Base-by-base conservation (phyloP, 2,888 invertebrate genomes). In the Erynnis tages region DNA sequence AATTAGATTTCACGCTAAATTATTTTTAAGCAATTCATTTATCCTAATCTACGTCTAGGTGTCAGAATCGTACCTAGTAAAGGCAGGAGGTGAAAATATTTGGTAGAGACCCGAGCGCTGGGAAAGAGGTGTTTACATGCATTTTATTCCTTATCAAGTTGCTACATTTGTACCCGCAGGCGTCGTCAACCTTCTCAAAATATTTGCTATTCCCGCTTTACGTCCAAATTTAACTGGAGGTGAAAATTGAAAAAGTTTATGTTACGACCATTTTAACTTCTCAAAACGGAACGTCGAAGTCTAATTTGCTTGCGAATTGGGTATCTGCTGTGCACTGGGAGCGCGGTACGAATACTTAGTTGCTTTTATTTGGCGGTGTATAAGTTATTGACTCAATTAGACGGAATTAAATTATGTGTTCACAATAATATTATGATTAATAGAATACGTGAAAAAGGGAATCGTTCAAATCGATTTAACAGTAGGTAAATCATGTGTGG, bases 161-260 rank as follows among this genome's bases (percentile, higher is more conserved):
- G 71, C 74, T 73, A 76, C 76, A 79, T 81, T 83, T 73, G 71
- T 71, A 69, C 76, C 73, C 65, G 61, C 73, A 73, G 78, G 79
- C 81, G 77, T 80, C 82, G 80, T 80, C 81, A 82, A 80, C 81
- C 79, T 77, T 73, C 71, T 69, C 73, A 75, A 77, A 79, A 83
- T 81, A 81, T 83, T 82, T 80, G 82, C 79, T 76, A 69, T 72
- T 71, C 43, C 49, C 78, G 71, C 79, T 86, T 87, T 83, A 85
- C 67, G 66, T 72, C 68, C 73, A 73, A 74, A 71, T 79, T 79
- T 81, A 82, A 83, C 79, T 81, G 78, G 74, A 84, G 79, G 83
- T 84, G 85, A 82, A 87, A 88, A 87, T 88, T 88, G 83, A 85
- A 88, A 88, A 88, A 85, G 82, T 87, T 86, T 83, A 84, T 78